These are phyloP conservation scores for Chloroclysta siterata DNA, from an alignment of 2,888 invertebrate genomes.

Conservation along the genomic window DNA sequence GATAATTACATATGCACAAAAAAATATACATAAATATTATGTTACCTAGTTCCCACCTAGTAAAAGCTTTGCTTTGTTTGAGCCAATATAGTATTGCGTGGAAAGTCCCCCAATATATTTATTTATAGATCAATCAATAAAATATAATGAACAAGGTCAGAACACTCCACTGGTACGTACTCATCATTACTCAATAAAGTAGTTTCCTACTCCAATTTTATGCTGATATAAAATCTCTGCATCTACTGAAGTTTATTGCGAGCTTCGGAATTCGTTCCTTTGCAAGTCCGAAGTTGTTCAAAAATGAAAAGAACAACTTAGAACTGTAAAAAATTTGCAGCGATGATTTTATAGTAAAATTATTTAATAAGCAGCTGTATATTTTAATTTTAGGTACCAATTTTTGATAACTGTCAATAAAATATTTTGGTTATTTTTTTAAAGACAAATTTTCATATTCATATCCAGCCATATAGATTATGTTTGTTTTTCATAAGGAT, in stretches of 20 bases:
- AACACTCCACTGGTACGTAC: conserved; percentile 5
- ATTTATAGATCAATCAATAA: neutral
- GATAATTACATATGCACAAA: too few relatives aligned
- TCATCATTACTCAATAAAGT: conserved; percentile 36
- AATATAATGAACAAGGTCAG: conserved; percentile 16
- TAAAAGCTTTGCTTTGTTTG: too few relatives aligned
- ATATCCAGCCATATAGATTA: too few relatives aligned
- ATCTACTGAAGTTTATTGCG: conserved; percentile 31
- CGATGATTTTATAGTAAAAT: too few relatives aligned
- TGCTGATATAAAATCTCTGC: conserved; percentile 34
- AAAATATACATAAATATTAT: too few relatives aligned
- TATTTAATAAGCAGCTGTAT: too few relatives aligned
- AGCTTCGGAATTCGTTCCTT: conserved; percentile 16
- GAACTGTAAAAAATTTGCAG: neutral
- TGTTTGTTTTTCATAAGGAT: too few relatives aligned
- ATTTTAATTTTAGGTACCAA: too few relatives aligned
- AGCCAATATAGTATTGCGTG: neutral
- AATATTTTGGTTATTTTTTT: too few relatives aligned
- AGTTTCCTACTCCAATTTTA: conserved; percentile 42
- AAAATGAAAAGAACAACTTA: conserved; percentile 8
- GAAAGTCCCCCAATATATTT: neutral
- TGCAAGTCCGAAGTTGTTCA: conserved; percentile 6
- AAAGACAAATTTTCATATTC: too few relatives aligned
- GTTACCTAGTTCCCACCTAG: too few relatives aligned
- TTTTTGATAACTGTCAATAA: too few relatives aligned